These are phyloP conservation scores for Zele albiditarsus DNA, from an alignment of 2,888 invertebrate genomes.

Conservation along the genomic window DNA sequence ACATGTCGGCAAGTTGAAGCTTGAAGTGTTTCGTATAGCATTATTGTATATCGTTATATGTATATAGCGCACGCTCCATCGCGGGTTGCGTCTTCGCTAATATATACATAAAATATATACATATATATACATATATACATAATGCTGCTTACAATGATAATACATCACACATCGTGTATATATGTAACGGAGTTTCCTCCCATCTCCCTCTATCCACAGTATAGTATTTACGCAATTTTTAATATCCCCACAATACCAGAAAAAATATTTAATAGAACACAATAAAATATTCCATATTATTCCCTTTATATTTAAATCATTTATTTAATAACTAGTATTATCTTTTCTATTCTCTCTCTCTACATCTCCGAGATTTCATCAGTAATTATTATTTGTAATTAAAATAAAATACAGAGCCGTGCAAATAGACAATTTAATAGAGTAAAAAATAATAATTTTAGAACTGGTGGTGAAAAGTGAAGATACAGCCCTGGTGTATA, in stretches of 20 bases:
- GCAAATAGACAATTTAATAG: not conserved
- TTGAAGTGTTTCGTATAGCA: not conserved
- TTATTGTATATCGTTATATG: not conserved
- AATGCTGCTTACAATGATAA: not conserved
- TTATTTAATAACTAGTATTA: no score
- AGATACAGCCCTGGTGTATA: constrained; percentile 56
- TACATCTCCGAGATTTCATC: no score
- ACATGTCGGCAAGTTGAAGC: constrained; percentile 12
- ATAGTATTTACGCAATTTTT: no score
- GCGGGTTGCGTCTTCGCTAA: not conserved
- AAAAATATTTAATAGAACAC: no score
- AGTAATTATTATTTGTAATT: no score
- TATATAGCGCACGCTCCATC: not conserved
- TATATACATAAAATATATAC: not conserved
- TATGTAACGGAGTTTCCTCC: no score
- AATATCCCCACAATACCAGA: no score
- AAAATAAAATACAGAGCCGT: no score
- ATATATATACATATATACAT: constrained; percentile 1
- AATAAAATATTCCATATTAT: no score
- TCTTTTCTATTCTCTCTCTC: no score
- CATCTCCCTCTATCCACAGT: no score
- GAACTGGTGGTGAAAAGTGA: not conserved
- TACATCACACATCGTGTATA: not conserved
- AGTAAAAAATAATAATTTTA: not conserved
- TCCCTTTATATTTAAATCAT: no score